Percentiles rank a stretch among this genome's conserved stretches.
These are phyloP conservation scores for Dryadula phaetusa DNA, from an alignment of 2,888 invertebrate species.

Conservation along the genomic window DNA sequence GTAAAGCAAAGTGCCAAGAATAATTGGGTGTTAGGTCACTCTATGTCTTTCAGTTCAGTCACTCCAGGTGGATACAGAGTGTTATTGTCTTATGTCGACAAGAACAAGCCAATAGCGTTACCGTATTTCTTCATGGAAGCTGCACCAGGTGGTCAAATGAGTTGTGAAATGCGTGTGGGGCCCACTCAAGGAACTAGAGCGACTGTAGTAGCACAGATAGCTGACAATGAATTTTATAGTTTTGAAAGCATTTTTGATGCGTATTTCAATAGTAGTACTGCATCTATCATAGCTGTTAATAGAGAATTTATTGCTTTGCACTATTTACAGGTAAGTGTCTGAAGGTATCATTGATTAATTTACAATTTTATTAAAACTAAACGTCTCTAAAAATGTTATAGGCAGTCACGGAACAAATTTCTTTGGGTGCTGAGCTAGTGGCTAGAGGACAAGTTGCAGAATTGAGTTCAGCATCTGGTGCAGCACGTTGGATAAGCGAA, in stretches of 20 bases:
- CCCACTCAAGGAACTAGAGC: conserved; percentile 68
- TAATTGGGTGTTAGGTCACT: conserved; percentile 75
- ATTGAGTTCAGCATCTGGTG: conserved; percentile 72
- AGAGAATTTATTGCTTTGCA: conserved; percentile 77
- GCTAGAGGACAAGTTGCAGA: conserved; percentile 68
- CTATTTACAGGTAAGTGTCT: conserved; percentile 68
- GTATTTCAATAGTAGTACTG: conserved; percentile 68
- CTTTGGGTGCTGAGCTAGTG: conserved; percentile 75
- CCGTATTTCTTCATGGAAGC: conserved; percentile 79
- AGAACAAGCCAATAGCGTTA: conserved; percentile 59
- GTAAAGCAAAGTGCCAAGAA: conserved; percentile 65
- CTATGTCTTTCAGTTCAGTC: conserved; percentile 75
- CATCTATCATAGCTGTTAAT: conserved; percentile 76
- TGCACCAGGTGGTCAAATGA: conserved; percentile 78
- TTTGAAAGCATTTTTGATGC: conserved; percentile 76
- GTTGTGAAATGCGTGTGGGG: conserved; percentile 73
- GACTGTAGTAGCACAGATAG: conserved; percentile 71
- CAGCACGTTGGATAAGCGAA: conserved; percentile 68
- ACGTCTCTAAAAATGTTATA: conserved; percentile 44
- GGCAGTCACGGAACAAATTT: conserved; percentile 68
- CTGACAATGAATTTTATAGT: conserved; percentile 71
- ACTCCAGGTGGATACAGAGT: conserved; percentile 78
- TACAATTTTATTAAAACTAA: neutral
- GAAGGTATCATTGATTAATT: neutral
- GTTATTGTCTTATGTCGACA: conserved; percentile 69